Evolutionary conservation across 2,888 invertebrate genomes (phyloP).

Genomic region (Mesoligia furuncula): DNA sequence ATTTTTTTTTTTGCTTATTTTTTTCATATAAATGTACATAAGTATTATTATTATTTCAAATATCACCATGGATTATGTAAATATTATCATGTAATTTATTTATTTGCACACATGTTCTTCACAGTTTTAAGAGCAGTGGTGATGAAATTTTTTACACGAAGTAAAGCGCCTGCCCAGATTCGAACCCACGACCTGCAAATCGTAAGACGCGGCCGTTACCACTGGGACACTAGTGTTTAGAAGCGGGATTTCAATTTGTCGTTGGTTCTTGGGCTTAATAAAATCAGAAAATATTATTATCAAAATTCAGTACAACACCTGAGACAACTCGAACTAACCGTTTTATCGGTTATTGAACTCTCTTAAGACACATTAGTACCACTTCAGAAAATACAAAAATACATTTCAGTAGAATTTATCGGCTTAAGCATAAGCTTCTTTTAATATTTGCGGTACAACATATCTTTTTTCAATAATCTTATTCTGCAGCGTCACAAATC

Average conservation of each 20-base stretch:
- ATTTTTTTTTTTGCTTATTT: too few relatives aligned
- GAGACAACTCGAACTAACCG: background rate
- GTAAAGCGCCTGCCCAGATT: too few relatives aligned
- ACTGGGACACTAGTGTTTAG: too few relatives aligned
- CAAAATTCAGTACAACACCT: background rate
- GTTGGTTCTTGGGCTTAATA: background rate
- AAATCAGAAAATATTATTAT: background rate
- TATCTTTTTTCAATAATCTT: background rate
- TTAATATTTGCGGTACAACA: background rate
- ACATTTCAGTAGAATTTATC: constrained; percentile 7
- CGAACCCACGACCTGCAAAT: too few relatives aligned
- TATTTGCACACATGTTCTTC: too few relatives aligned
- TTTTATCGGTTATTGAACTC: background rate
- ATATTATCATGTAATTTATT: too few relatives aligned
- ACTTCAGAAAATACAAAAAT: constrained; percentile 24
- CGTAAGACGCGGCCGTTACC: too few relatives aligned
- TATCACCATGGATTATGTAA: too few relatives aligned
- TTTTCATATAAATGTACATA: too few relatives aligned
- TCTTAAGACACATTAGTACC: constrained; percentile 2
- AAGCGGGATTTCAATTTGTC: background rate
- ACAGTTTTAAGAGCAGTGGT: too few relatives aligned
- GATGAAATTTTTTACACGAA: too few relatives aligned
- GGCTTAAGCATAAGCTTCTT: constrained; percentile 9
- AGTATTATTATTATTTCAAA: too few relatives aligned
- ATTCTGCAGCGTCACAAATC: constrained; percentile 12